Conservation (phyloP, 2,888 invertebrate species). For the Dusona sp. region DNA sequence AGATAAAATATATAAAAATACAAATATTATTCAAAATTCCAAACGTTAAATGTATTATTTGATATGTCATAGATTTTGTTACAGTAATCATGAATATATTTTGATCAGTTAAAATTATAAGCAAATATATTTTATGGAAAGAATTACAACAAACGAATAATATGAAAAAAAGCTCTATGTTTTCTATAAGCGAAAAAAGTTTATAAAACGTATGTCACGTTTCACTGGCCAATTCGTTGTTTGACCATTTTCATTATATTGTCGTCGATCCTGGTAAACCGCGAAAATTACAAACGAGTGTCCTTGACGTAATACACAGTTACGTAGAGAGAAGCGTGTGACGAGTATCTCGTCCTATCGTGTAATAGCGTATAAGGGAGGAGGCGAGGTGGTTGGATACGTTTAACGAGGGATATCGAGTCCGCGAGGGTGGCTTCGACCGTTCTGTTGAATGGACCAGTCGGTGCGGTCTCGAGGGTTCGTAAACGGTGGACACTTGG, state of each 20-base stretch:
- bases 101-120: neutral
- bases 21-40: neutral
- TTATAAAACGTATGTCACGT: neutral
- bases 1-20: neutral
- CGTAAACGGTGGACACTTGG: slow-evolving; percentile 63
- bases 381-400: slow-evolving; percentile 41
- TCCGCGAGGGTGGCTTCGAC: slow-evolving; percentile 43
- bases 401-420: slow-evolving; percentile 66
- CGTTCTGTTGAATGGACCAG: slow-evolving; percentile 54
- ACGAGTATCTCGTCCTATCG: slow-evolving; percentile 43
- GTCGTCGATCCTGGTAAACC: slow-evolving; percentile 39
- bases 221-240: slow-evolving; percentile 1
- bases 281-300: slow-evolving; percentile 35
- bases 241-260: slow-evolving; percentile 4
- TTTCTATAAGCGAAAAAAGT: neutral
- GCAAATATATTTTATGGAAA: neutral
- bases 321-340: slow-evolving; percentile 13
- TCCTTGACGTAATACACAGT: neutral
- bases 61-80: too few species aligned
- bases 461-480: slow-evolving; percentile 61
- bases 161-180: neutral
- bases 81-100: too few species aligned
- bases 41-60: too few species aligned
- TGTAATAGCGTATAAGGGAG: slow-evolving; percentile 33
- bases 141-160: neutral